Conservation (phyloP, 2,113 vertebrate genomes). For the Trinectes maculatus region DNA sequence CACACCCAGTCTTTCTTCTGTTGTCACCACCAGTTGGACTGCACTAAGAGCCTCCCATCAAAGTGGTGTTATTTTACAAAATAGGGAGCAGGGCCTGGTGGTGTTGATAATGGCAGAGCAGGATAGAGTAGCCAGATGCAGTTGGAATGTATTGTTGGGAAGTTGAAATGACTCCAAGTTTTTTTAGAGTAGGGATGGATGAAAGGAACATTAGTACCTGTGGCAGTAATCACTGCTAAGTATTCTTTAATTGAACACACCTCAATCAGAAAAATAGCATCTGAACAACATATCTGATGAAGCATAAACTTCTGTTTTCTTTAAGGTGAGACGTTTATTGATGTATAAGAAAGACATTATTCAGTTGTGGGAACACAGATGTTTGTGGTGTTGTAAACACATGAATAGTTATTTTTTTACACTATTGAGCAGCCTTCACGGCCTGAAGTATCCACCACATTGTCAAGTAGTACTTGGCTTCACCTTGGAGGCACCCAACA, state of each 20-base stretch:
- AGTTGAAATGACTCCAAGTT: slow-evolving; percentile 33
- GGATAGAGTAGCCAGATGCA: slow-evolving; percentile 19
- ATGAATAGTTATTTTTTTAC: slow-evolving; percentile 5
- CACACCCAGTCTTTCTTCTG: slow-evolving; percentile 25
- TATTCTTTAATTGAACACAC: neutral
- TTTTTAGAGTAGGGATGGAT: neutral
- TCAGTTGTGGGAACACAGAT: slow-evolving; percentile 2
- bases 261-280: neutral
- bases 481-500: slow-evolving; percentile 25
- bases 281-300: no score
- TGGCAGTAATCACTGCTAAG: slow-evolving; percentile 1
- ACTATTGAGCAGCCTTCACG: slow-evolving; percentile 9
- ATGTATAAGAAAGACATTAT: neutral
- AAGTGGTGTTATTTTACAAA: slow-evolving; percentile 56
- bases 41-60: slow-evolving; percentile 21
- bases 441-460: neutral
- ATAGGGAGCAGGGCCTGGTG: slow-evolving; percentile 20
- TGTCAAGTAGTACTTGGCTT: slow-evolving; percentile 17
- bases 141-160: slow-evolving; percentile 34
- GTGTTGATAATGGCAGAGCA: slow-evolving; percentile 7
- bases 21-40: slow-evolving; percentile 2
- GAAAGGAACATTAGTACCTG: neutral
- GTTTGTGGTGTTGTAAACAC: neutral
- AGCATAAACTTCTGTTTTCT: no score
- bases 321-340: slow-evolving; percentile 14